Conservation (phyloP, 2,113 vertebrate genomes). For the Glareola pratincola region DNA sequence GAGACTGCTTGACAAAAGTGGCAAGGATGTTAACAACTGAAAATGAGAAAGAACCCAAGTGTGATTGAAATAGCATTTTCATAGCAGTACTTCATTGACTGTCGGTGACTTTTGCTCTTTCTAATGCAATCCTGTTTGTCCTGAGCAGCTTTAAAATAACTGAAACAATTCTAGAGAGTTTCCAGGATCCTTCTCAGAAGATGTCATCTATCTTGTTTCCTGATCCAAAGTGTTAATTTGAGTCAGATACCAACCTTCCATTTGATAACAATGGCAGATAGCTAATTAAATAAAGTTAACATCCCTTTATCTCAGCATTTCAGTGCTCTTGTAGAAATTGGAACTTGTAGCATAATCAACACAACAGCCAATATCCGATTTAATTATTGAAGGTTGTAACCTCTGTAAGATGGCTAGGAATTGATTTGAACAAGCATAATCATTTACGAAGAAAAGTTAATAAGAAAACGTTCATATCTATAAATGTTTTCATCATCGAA, state of each 20-base stretch:
- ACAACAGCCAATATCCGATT: constrained; percentile 25
- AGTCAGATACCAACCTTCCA: constrained; percentile 15
- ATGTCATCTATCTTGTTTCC: not conserved
- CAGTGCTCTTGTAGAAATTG: constrained; percentile 43
- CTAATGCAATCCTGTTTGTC: not conserved
- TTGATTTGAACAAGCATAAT: constrained; percentile 48
- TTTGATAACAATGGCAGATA: constrained; percentile 27
- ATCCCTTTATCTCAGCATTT: constrained; percentile 45
- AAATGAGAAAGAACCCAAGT: not conserved
- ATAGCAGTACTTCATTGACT: not conserved
- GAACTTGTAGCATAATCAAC: constrained; percentile 15
- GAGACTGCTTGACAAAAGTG: not conserved
- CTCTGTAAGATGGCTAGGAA: constrained; percentile 39
- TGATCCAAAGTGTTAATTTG: constrained; percentile 38
- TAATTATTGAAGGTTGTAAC: constrained; percentile 60
- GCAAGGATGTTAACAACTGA: not conserved
- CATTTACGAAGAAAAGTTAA: constrained; percentile 59
- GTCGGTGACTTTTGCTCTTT: not conserved
- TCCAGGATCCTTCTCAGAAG: not conserved
- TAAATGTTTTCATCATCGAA: constrained; percentile 34
- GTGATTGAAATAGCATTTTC: constrained; percentile 39
- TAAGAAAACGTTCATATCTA: constrained; percentile 51
- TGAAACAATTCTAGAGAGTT: not conserved
- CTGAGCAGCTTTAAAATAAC: constrained; percentile 6
- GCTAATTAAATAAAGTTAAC: constrained; percentile 57